A percentile compares a stretch with the other conserved stretches of the same genome.
phyloP scores from a whole-genome alignment of 2,888 invertebrate genomes.

The Leptinotarsa rubiginosa region DNA sequence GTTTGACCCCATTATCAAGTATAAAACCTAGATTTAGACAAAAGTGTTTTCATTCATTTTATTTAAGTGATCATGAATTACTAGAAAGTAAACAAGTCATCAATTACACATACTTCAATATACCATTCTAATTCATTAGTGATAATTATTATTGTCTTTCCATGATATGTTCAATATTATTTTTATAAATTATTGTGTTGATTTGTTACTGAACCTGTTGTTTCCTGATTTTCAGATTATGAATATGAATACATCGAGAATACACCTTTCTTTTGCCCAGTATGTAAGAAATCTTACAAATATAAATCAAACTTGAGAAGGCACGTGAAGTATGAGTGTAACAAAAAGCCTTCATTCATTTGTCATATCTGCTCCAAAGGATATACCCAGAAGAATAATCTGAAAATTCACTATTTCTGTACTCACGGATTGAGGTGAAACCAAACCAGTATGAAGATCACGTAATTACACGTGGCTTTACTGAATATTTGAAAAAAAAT shows the following conservation, averaged over 20 bases:
- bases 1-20: too few relatives aligned
- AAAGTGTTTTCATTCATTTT: too few relatives aligned
- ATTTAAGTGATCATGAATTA: too few relatives aligned
- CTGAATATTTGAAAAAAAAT: too few relatives aligned
- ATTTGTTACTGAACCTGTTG: not conserved
- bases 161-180: too few relatives aligned
- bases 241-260: not conserved
- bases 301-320: slow-evolving; percentile 78
- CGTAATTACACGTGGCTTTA: not conserved
- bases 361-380: slow-evolving; percentile 50
- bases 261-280: slow-evolving; percentile 30
- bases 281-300: slow-evolving; percentile 67
- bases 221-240: not conserved
- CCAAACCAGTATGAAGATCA: not conserved
- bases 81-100: too few relatives aligned
- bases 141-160: too few relatives aligned
- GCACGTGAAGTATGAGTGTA: slow-evolving; percentile 64
- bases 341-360: slow-evolving; percentile 59
- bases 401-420: slow-evolving; percentile 37
- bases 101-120: too few relatives aligned
- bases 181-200: too few relatives aligned
- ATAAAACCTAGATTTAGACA: too few relatives aligned
- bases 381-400: slow-evolving; percentile 54
- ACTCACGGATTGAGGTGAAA: slow-evolving; percentile 15
- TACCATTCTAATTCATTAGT: too few relatives aligned